Base-by-base conservation (phyloP, 1,140 invertebrate genomes). In the Wasmannia auropunctata region DNA sequence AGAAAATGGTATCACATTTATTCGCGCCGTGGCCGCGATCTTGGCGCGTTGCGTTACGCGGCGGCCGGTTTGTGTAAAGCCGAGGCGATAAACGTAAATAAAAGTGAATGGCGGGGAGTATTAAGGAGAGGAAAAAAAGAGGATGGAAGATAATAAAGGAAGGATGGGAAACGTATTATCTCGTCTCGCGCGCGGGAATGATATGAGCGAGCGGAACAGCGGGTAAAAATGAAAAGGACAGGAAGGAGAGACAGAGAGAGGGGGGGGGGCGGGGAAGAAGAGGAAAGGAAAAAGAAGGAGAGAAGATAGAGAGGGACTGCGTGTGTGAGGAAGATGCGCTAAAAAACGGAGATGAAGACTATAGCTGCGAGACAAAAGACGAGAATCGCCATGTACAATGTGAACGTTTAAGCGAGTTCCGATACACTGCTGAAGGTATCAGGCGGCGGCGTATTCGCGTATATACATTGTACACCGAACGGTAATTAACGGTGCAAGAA, bases 61-160 rank as follows among this genome's bases (percentile, higher is more conserved):
- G 60, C 34, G 63, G 49, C 19, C 60, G 43, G 76, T 56, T 81
- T 31, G 65, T 25, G 46, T 56, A 43, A 81, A 81, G 25, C 37
- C 51, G 37, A 43, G 62, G 19, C 51, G 37, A 56, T 70, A 37
- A 58, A 72, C 54, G n/a, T 83, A 83, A 83, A 83, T 83, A 83
- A 74, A 43, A 58, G 49, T 28, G 69, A 34, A 46, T n/a, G 25
- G 54, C 67, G 51, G 65, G 51, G 51, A n/a, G 37, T 58, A 81
- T 56, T 70, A 58, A 67, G 76, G 67, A 60, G n/a, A n/a, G n/a
- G n/a, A 46, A 31, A 75, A 62, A 75, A 75, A 22, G 72, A 46
- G 70, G 62, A 81, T 19, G 63, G 43, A 65, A 40, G 77, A 87
- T 87, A 87, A 70, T 67, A 85, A 79, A 40, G 65, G 51, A 65